Base-by-base conservation (phyloP, 1,140 invertebrate species). In the Chironomus tepperi region DNA sequence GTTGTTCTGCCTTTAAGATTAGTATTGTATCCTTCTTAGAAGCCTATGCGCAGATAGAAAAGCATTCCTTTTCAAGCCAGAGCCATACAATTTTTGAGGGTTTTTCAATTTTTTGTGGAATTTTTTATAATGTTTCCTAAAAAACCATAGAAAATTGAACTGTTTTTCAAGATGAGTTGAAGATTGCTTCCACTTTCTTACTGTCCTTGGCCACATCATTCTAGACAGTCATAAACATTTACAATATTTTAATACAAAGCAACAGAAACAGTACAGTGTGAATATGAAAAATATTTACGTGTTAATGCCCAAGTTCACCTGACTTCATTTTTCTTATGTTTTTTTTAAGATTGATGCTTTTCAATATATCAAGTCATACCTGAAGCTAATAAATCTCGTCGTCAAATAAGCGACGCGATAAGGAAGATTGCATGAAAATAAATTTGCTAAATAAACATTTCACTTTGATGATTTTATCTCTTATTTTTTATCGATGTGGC, bases 241-340 rank as follows among this genome's bases (percentile, higher is more conserved):
- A 47, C 15, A 15, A 47, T 15, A 47, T 3, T 3, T 12, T 12
- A 47, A 12, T 47, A 1, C 43, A 12, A 9, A n/a, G n/a, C n/a
- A 57, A 15, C n/a, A n/a, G 12, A n/a, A 12, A 12, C 47, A 57
- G 12, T 5, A 9, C 10, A n/a, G 47, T 57, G 47, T 12, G 47
- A 57, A 57, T 12, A 12, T n/a, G 15, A 12, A 12, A 57, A 5
- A 12, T n/a, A 12, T n/a, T 57, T 57, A n/a, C n/a, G 47, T 57
- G 12, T n/a, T 57, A 57, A 57, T 57, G 65, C 65, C 18, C 7
- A 70, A 70, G 18, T 70, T 70, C 65, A 70, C 65, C 65, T 70
- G 65, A 70, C 19, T 70, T 70, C 47, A 57, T 57, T 57, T 57
- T n/a, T 57, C n/a, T 57, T n/a, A 57, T n/a, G 47, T 57, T 57